Evolutionary conservation across 2,888 invertebrate species (phyloP).

Genomic region (Allophyes oxyacanthae): DNA sequence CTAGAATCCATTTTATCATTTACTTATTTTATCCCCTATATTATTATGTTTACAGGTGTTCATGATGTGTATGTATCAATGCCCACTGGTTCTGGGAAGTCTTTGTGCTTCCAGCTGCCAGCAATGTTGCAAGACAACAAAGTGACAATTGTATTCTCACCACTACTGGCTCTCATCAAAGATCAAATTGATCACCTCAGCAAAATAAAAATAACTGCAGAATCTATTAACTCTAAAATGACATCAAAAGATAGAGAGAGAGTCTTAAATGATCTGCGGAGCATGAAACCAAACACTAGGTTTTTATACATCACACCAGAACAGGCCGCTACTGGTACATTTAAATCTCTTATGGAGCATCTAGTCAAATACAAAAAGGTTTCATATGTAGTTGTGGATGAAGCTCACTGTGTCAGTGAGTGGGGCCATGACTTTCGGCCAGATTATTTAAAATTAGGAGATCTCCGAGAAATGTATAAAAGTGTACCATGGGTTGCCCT

Average conservation of each 20-base stretch:
- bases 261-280: constrained; percentile 93
- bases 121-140: constrained; percentile 94
- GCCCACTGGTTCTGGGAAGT: constrained; percentile 99
- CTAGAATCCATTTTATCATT: not conserved
- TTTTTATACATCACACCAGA: constrained; percentile 99
- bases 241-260: constrained; percentile 92
- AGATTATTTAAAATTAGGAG: constrained; percentile 97
- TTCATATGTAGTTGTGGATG: constrained; percentile 98
- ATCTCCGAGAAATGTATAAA: constrained; percentile 87
- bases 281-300: constrained; percentile 92
- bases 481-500: constrained; percentile 96
- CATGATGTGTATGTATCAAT: constrained; percentile 98
- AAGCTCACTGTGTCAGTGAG: constrained; percentile 99
- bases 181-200: constrained; percentile 97
- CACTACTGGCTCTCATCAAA: constrained; percentile 98
- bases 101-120: constrained; percentile 98
- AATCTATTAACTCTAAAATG: constrained; percentile 98
- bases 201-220: constrained; percentile 93
- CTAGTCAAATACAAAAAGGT: constrained; percentile 93
- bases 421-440: constrained; percentile 99
- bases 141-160: constrained; percentile 98
- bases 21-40: not conserved
- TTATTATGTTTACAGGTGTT: constrained; percentile 91
- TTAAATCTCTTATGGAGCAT: constrained; percentile 91
- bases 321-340: constrained; percentile 95